Percentiles rank a stretch among this genome's conserved stretches.
Conservation (phyloP, 2,113 vertebrate genomes). For the Phrynocephalus versicolor region DNA sequence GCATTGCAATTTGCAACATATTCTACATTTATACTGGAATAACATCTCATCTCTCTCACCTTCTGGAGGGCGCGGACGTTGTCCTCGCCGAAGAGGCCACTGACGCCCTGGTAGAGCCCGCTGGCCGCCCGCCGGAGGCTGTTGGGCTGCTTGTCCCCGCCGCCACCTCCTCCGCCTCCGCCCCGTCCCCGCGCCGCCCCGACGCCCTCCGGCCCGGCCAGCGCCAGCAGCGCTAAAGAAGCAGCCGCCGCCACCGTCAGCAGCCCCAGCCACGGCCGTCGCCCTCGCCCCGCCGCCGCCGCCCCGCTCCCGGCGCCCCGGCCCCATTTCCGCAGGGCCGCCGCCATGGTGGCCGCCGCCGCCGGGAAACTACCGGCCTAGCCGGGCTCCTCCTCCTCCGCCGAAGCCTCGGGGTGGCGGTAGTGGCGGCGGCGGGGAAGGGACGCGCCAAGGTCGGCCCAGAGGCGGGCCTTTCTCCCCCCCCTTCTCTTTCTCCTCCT, state of each 20-base stretch:
- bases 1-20: too few relatives aligned
- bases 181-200: slow-evolving; percentile 4
- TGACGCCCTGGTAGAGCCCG: slow-evolving; percentile 26
- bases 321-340: accelerated
- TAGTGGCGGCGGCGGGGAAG: not conserved
- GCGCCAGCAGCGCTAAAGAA: not conserved
- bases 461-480: too few relatives aligned
- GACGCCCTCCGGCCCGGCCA: accelerated
- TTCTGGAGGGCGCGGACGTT: slow-evolving; percentile 35
- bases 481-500: too few relatives aligned
- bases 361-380: not conserved
- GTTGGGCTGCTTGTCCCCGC: slow-evolving; percentile 34
- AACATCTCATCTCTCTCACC: not conserved
- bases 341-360: accelerated
- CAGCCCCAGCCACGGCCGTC: not conserved
- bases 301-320: not conserved
- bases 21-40: too few relatives aligned
- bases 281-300: not conserved
- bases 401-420: too few relatives aligned
- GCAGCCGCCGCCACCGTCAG: not conserved
- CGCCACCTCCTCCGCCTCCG: too few relatives aligned
- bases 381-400: not conserved
- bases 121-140: slow-evolving; percentile 24
- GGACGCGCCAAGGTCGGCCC: too few relatives aligned
- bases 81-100: slow-evolving; percentile 34